These are phyloP conservation scores for Petrocephalus microphthalmus DNA, from an alignment of 2,113 vertebrate species.

Conservation along the genomic window DNA sequence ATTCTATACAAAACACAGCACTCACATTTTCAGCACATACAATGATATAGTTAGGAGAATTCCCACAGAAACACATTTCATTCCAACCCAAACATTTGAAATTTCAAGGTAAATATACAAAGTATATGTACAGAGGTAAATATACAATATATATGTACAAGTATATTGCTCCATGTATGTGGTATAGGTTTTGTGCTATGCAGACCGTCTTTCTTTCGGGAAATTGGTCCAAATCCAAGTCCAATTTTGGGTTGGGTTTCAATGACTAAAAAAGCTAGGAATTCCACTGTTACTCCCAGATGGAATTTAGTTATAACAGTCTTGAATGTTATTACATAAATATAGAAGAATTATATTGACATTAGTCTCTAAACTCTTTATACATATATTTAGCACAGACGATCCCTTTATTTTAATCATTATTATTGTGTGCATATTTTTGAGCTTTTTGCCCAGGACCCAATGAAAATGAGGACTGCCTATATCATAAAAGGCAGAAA, in stretches of 20 bases:
- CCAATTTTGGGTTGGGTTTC: not conserved
- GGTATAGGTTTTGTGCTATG: not conserved
- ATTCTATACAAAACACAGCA: slow-evolving; percentile 30
- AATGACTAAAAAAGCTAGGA: not conserved
- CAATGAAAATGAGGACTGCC: not conserved
- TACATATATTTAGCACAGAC: not conserved
- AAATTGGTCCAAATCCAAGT: not conserved
- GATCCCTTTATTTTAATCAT: not conserved
- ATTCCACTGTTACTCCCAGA: not conserved
- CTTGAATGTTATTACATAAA: not conserved
- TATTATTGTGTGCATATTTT: not conserved
- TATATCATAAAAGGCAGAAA: not conserved
- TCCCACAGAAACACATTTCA: not conserved
- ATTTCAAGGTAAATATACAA: not conserved
- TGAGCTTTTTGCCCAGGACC: not conserved
- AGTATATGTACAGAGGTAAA: not conserved
- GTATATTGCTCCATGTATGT: slow-evolving; percentile 26
- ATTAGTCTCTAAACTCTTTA: not conserved
- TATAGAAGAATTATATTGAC: not conserved
- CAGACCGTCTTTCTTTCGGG: not conserved
- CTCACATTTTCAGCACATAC: not conserved
- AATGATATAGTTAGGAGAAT: not conserved
- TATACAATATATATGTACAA: slow-evolving; percentile 35
- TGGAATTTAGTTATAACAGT: not conserved
- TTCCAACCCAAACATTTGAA: not conserved